A percentile compares a stretch with the other conserved stretches of the same genome.
These are phyloP conservation scores for Calyptommatus sinebrachiatus DNA, from an alignment of 2,113 vertebrate species.

Conservation along the genomic window DNA sequence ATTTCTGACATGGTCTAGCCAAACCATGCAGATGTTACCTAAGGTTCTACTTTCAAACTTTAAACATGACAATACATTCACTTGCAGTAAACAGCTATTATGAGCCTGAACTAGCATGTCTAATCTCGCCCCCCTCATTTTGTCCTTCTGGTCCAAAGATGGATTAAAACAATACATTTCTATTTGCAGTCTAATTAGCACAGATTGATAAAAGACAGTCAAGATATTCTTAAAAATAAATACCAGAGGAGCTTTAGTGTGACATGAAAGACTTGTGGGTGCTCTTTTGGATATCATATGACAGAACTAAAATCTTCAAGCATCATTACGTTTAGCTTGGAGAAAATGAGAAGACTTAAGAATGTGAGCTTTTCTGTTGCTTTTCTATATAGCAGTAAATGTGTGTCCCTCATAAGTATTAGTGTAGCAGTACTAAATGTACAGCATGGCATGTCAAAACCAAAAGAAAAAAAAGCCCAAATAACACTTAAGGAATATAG, in stretches of 20 bases:
- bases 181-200: not conserved
- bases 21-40: too few species aligned
- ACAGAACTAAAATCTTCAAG: not conserved
- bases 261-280: not conserved
- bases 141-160: too few species aligned
- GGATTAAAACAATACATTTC: not conserved
- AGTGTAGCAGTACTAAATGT: not conserved
- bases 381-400: not conserved
- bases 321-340: not conserved
- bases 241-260: not conserved
- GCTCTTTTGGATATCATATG: not conserved
- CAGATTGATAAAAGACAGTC: not conserved
- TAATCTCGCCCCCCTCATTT: too few species aligned
- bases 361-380: not conserved
- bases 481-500: not conserved
- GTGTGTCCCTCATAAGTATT: not conserved
- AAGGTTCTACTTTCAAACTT: too few species aligned
- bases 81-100: too few species aligned
- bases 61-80: too few species aligned
- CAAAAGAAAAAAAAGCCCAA: too few species aligned
- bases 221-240: not conserved
- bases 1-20: too few species aligned
- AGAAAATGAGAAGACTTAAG: not conserved
- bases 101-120: too few species aligned
- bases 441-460: not conserved